Conservation (phyloP, 2,797 vertebrate genomes). For the Babyrousa celebensis region DNA sequence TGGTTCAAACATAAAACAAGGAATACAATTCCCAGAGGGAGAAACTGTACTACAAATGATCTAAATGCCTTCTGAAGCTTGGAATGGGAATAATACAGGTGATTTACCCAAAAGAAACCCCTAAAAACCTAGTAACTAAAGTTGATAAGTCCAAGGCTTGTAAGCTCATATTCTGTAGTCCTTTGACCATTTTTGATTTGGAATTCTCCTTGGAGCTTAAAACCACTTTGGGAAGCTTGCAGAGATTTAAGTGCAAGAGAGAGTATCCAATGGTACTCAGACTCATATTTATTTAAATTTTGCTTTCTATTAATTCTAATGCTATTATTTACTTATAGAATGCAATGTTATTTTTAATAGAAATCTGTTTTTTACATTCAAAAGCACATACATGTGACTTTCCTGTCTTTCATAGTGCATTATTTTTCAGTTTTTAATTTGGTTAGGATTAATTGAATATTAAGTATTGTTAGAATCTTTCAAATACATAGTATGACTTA, state of each 20-base stretch:
- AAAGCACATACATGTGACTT: background rate
- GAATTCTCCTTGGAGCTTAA: slow-evolving; percentile 19
- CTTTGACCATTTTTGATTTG: background rate
- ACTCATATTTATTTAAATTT: background rate
- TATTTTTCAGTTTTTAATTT: slow-evolving; percentile 41
- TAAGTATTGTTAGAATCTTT: background rate
- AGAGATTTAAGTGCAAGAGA: slow-evolving; percentile 1
- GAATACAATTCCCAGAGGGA: background rate
- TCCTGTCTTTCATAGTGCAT: background rate
- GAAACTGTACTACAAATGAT: slow-evolving; percentile 39
- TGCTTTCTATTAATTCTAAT: slow-evolving; percentile 47
- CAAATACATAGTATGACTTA: background rate
- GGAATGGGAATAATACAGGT: background rate
- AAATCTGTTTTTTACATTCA: slow-evolving; percentile 12
- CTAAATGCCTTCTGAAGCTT: slow-evolving; percentile 25
- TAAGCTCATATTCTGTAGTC: background rate
- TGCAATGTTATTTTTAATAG: slow-evolving; percentile 10
- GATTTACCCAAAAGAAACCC: background rate
- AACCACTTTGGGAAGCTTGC: background rate
- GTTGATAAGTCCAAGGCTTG: background rate
- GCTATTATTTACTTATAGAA: slow-evolving; percentile 35
- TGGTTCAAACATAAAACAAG: slow-evolving; percentile 75
- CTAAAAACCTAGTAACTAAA: slow-evolving; percentile 1
- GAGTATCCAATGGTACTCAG: background rate
- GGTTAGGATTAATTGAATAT: background rate